Evolutionary conservation across 2,113 vertebrate species (phyloP), one percentile per base, ranked within the genome.

Genomic region (Serilophus lunatus): DNA sequence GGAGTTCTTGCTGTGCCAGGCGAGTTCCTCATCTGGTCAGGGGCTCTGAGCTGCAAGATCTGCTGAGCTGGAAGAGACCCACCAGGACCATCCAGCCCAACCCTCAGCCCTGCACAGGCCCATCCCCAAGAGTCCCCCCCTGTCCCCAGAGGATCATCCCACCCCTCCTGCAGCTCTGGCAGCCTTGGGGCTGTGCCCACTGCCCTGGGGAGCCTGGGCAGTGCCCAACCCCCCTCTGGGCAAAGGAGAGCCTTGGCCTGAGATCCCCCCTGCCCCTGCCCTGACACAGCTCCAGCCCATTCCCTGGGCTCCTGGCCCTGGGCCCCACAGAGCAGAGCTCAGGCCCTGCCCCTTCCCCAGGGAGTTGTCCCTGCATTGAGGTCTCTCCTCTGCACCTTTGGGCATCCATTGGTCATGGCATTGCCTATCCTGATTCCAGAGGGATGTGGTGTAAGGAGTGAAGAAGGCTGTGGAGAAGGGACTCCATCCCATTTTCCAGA

Each of bases 1-100:
- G 56, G 42, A 75, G 63, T 5, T 90, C 40, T 16, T 0, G 0
- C 49, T 11, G 9, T 14, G 50, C 20, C 45, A 9, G 45, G 45
- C 9, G 9, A 1, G 1, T 44, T 91, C 59, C 49, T n/a, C 1
- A 0, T 5, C 61, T 47, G 1, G 53, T 29, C 1, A 0, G 35
- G 36, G 22, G 8, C 35, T 92, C 42, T 35, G 45, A 33, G 75
- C 53, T n/a, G 51, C 47, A 23, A 20, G 18, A 19, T 26, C 6
- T 6, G 25, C 59, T 61, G 36, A 40, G 60, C 12, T 40, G 60
- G 60, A 4, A 61, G 25, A 36, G 60, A 40, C 18, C 25, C 60
- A 19, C 26, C 28, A 40, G 36, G 60, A 63, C 19, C 38, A 29
- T 19, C 36, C 26, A 63, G 38, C 29, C 36, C 60, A 29, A 40